These are phyloP conservation scores for Melanostoma mellinum DNA, from an alignment of 2,888 invertebrate genomes.

Conservation along the genomic window DNA sequence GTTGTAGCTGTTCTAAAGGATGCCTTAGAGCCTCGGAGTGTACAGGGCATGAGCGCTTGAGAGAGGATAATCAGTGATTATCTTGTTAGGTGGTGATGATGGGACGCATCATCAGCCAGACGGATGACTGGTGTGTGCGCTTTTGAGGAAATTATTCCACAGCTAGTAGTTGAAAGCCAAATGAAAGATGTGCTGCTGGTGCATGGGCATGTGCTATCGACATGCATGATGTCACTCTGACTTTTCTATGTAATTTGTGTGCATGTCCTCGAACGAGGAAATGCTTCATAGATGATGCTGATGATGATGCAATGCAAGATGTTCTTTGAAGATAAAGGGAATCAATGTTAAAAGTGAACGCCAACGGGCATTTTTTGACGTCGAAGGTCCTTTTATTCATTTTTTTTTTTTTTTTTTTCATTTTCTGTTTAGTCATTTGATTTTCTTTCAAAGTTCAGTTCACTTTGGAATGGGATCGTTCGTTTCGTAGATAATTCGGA, in stretches of 20 bases:
- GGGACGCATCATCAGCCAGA: constrained; percentile 52
- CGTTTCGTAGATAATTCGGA: neutral
- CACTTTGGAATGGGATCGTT: neutral
- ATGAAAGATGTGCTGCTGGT: constrained; percentile 11
- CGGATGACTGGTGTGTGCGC: constrained; percentile 34
- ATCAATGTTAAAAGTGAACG: constrained; percentile 58
- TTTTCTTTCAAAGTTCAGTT: neutral
- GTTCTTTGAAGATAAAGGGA: constrained; percentile 14
- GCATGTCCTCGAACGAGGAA: neutral
- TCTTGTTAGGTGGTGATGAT: constrained; percentile 66
- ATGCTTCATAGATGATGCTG: constrained; percentile 1
- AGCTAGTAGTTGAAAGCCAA: constrained; percentile 38
- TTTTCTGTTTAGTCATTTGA: constrained; percentile 2
- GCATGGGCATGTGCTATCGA: constrained; percentile 20
- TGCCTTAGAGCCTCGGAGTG: constrained; percentile 7
- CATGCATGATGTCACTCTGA: constrained; percentile 28
- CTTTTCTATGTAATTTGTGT: constrained; percentile 13
- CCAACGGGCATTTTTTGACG: constrained; percentile 44
- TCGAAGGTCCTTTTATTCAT: constrained; percentile 33
- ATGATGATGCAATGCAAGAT: constrained; percentile 18
- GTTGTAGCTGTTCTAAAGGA: constrained; percentile 11
- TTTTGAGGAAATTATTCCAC: constrained; percentile 45
- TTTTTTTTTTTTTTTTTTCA: constrained; percentile 1
- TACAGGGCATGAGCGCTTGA: constrained; percentile 44
- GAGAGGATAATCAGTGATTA: constrained; percentile 63